Evolutionary conservation across 2,113 vertebrate species (phyloP).

Genomic region (Otolemur garnettii): DNA sequence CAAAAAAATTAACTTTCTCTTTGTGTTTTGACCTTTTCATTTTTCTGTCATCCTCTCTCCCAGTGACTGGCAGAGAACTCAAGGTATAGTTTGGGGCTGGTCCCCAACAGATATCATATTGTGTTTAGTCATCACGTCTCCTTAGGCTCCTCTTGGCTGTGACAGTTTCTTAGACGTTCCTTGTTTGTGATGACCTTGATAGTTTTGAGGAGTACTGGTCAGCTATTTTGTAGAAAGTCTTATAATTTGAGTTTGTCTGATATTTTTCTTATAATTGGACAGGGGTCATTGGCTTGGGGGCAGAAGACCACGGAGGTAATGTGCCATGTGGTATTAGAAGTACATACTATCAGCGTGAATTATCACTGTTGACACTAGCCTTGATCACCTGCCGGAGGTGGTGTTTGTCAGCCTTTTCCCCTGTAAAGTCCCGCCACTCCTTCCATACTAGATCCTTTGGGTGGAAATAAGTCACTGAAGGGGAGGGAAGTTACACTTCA

Average conservation of each 20-base stretch:
- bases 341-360: background rate
- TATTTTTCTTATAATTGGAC: background rate
- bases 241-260: background rate
- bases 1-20: too few relatives aligned
- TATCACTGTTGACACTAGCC: background rate
- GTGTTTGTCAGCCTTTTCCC: background rate
- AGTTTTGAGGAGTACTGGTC: background rate
- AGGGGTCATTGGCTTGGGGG: background rate
- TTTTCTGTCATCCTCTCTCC: too few relatives aligned
- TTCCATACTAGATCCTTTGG: background rate
- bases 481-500: background rate
- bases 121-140: background rate
- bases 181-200: background rate
- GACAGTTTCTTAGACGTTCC: background rate
- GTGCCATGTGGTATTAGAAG: background rate
- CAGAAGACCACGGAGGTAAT: background rate
- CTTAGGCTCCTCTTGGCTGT: background rate
- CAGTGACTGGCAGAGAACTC: too few relatives aligned
- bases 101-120: background rate
- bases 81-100: too few relatives aligned
- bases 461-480: background rate
- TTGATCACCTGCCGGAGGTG: background rate
- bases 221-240: background rate
- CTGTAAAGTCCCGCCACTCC: background rate
- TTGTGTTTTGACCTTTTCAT: too few relatives aligned